Evolutionary conservation across 2,888 invertebrate species (phyloP).

Genomic region (Idaea aversata): DNA sequence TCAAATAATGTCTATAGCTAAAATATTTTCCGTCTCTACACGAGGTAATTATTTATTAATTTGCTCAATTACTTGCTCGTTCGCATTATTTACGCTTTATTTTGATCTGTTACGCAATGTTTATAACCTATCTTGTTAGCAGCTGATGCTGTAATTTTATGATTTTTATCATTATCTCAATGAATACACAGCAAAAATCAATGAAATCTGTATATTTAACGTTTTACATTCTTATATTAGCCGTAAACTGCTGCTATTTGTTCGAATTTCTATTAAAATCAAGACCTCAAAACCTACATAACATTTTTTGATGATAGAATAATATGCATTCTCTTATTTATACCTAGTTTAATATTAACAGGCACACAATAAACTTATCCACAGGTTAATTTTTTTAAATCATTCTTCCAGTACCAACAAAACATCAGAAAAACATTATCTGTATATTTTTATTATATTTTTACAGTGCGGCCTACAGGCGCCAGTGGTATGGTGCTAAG

Average conservation of each 20-base stretch:
- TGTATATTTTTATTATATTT: constrained; percentile 4
- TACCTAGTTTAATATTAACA: no score
- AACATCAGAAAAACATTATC: not conserved
- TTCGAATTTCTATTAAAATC: no score
- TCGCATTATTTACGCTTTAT: constrained; percentile 8
- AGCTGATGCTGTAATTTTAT: constrained; percentile 29
- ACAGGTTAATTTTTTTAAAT: no score
- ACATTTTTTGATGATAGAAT: not conserved
- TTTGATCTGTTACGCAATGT: constrained; percentile 62
- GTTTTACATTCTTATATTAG: not conserved
- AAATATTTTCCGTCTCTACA: constrained; percentile 76
- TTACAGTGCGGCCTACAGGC: constrained; percentile 54
- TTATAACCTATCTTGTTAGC: constrained; percentile 60
- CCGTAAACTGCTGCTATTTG: not conserved
- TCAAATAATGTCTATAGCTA: constrained; percentile 69
- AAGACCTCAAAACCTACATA: not conserved
- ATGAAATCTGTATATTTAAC: not conserved
- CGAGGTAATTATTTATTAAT: constrained; percentile 51
- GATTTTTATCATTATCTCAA: not conserved
- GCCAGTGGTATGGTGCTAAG: constrained; percentile 44
- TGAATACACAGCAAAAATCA: not conserved
- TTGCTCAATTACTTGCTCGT: not conserved
- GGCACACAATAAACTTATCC: no score
- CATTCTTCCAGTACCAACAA: not conserved
- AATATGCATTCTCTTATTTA: not conserved